A percentile compares a stretch with the other conserved stretches of the same genome.
Evolutionary conservation across 2,888 invertebrate genomes (phyloP).

Genomic region (Achlya flavicornis): DNA sequence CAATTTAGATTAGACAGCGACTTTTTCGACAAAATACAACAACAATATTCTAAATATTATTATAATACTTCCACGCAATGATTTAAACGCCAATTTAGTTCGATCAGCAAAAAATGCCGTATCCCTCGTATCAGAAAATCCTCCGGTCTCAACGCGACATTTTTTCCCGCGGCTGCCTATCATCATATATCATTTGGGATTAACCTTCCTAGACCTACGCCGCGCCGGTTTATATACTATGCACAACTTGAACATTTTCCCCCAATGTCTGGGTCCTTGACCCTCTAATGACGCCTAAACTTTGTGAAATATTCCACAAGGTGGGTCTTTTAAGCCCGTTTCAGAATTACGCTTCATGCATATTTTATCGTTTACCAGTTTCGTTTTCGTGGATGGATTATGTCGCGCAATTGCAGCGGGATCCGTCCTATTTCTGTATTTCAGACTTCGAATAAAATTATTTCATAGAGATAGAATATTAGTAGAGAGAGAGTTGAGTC

Average conservation of each 20-base stretch:
- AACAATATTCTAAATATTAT: too few relatives aligned
- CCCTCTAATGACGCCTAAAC: slow-evolving; percentile 40
- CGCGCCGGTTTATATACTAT: background rate
- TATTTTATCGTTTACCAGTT: slow-evolving; percentile 23
- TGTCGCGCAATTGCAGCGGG: background rate
- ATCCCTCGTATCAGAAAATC: background rate
- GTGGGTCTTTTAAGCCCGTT: slow-evolving; percentile 26
- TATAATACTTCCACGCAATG: background rate
- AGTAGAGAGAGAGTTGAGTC: too few relatives aligned
- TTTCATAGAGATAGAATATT: too few relatives aligned
- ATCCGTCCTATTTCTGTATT: background rate
- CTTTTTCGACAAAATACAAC: too few relatives aligned
- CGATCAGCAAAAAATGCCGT: background rate
- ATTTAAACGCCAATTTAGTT: background rate
- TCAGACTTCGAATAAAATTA: background rate
- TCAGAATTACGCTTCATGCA: slow-evolving; percentile 28
- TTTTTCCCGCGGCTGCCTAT: slow-evolving; percentile 9
- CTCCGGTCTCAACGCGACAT: background rate
- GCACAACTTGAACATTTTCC: slow-evolving; percentile 22
- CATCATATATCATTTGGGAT: slow-evolving; percentile 11
- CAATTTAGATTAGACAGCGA: too few relatives aligned
- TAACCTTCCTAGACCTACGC: slow-evolving; percentile 1
- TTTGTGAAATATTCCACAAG: slow-evolving; percentile 30
- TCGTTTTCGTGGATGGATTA: background rate
- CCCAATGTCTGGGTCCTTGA: slow-evolving; percentile 51